A percentile compares a stretch with the other conserved stretches of the same genome.
phyloP scores from a whole-genome alignment of 2,797 vertebrate species.

The Alca torda region DNA sequence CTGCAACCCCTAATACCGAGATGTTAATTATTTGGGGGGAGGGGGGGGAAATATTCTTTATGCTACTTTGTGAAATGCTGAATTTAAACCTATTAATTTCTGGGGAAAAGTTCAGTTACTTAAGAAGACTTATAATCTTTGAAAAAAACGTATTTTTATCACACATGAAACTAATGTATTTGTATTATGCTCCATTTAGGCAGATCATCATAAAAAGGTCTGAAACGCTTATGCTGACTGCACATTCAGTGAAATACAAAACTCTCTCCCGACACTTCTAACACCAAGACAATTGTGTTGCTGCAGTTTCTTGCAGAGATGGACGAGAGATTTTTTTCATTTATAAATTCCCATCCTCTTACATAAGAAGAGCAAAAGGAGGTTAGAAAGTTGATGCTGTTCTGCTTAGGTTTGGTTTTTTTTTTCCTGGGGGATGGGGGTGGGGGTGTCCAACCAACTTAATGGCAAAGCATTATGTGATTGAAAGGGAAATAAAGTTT shows the following conservation, averaged over 20 bases:
- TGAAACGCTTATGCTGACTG: not conserved
- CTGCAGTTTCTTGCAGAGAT: not conserved
- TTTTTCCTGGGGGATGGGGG: not conserved
- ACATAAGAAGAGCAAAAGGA: not conserved
- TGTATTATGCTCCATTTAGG: not conserved
- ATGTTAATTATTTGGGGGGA: not conserved
- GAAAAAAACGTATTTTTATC: not conserved
- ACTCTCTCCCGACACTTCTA: not conserved
- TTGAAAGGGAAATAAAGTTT: not conserved
- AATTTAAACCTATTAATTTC: not conserved
- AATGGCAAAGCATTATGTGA: not conserved
- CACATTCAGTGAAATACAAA: not conserved
- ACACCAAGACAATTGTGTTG: not conserved
- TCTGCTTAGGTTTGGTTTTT: not conserved
- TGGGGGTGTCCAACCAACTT: not conserved
- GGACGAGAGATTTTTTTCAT: not conserved
- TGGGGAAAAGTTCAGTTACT: not conserved
- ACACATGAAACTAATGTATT: not conserved
- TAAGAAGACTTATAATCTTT: not conserved
- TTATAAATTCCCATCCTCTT: not conserved
- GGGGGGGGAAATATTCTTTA: not conserved
- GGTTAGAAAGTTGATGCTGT: not conserved
- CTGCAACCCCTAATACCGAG: not conserved
- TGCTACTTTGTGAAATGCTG: not conserved
- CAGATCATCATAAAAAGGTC: not conserved